These are phyloP conservation scores for Acrocephalus kingi DNA, from an alignment of 2,113 vertebrate species.

Conservation along the genomic window DNA sequence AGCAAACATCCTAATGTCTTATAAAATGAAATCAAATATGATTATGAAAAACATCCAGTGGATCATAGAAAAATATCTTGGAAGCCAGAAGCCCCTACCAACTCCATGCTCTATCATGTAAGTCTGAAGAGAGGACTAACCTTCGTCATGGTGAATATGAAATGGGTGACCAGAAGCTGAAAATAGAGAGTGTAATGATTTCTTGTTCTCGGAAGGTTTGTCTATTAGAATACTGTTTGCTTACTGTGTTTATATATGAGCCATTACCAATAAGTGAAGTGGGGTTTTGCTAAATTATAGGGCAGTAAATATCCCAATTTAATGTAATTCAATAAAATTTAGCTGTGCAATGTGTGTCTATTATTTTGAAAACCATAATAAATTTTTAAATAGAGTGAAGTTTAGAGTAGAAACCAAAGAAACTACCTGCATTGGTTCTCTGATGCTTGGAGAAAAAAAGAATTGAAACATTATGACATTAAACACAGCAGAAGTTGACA, in stretches of 20 bases:
- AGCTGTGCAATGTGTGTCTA: background rate
- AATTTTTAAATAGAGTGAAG: background rate
- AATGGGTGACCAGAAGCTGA: background rate
- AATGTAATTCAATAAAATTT: background rate
- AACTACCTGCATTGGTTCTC: background rate
- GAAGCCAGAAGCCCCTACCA: background rate
- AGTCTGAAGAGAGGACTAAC: background rate
- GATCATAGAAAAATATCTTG: background rate
- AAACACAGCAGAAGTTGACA: background rate
- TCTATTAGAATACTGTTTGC: background rate
- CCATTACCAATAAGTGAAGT: background rate
- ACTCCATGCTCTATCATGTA: accelerated
- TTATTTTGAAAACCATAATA: background rate
- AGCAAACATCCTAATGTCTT: accelerated
- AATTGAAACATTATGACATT: background rate
- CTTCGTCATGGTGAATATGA: background rate
- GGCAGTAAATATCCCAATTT: background rate
- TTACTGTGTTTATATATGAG: background rate
- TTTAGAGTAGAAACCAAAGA: background rate
- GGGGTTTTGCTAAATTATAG: background rate
- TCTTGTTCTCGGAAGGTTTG: background rate
- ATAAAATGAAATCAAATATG: background rate
- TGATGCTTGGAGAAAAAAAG: background rate
- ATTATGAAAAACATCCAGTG: background rate
- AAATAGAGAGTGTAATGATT: background rate